Evolutionary conservation across 2,888 invertebrate genomes (phyloP).

Genomic region (Troides aeacus): DNA sequence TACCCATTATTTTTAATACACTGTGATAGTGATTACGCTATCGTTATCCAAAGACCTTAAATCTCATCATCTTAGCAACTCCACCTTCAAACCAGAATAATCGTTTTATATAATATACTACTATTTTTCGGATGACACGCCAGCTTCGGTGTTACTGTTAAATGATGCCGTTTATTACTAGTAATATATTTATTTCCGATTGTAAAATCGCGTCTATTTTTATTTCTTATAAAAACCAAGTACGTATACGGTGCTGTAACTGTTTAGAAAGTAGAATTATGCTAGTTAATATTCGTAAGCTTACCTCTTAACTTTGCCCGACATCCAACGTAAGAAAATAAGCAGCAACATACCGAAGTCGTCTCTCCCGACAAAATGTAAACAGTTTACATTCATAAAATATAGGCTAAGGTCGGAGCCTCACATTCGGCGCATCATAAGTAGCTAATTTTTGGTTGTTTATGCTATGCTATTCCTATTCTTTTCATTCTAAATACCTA

Average conservation of each 20-base stretch:
- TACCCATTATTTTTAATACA: too few species aligned
- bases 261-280: background rate
- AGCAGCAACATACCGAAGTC: conserved; percentile 40
- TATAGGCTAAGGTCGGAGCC: conserved; percentile 50
- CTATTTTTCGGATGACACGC: too few species aligned
- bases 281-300: conserved; percentile 13
- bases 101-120: too few species aligned
- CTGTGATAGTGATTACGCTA: too few species aligned
- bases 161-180: background rate
- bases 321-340: conserved; percentile 30
- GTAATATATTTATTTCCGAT: background rate
- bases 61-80: too few species aligned
- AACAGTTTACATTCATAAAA: conserved; percentile 52
- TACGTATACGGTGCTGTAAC: background rate
- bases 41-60: too few species aligned
- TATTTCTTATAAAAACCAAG: background rate
- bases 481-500: background rate
- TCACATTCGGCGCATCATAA: conserved; percentile 29
- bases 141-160: too few species aligned
- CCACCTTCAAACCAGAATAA: background rate
- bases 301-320: conserved; percentile 17
- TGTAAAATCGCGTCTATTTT: background rate
- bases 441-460: conserved; percentile 19
- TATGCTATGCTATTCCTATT: background rate
- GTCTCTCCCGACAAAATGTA: conserved; percentile 46